Evolutionary conservation across 2,113 vertebrate genomes (phyloP), one percentile per base, ranked within the genome.

Genomic region (Phocoena sinus): DNA sequence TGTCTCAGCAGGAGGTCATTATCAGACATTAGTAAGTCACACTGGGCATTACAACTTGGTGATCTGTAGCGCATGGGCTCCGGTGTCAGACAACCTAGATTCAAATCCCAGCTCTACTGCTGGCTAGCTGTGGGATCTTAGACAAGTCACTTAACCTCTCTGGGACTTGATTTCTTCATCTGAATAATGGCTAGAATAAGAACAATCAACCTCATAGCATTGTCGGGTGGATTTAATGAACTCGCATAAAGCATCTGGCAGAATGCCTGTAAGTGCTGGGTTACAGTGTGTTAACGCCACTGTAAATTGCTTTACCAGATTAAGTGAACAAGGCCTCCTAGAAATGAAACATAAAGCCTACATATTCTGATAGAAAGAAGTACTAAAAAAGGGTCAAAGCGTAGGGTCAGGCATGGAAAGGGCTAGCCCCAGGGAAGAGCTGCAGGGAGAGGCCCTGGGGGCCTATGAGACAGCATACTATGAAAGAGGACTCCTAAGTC

Each of bases 231-330:
- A 93, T 63, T 95, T 79, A 70, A 62, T 20, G 21, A 73, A 93
- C 79, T 58, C 44, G 3, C 73, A 77, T 89, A 81, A 82, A 97
- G 21, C 6, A 89, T 82, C 91, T 77, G 36, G 23, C 44, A 91
- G 47, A 91, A 95, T 82, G 6, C n/a, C 79, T 79, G 0, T 76
- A 68, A 70, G 65, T 47, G 4, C 9, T 84, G 71, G 44, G 44
- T 90, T 96, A 73, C 20, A 71, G n/a, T n/a, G n/a, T 86, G 70
- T 20, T 82, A 68, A 81, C 67, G 36, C 63, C 85, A 76, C 21
- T 53, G 33, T 68, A 81, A 92, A 86, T 10, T 89, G 15, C 33
- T 95, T 96, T 79, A 82, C n/a, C 74, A 90, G 36, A 90, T 83
- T 47, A 82, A 93, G 21, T 94, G 68, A 96, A 73, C 8, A 53